These are phyloP conservation scores for Reticulitermes lucifugus DNA, from an alignment of 2,888 invertebrate species.

Conservation along the genomic window DNA sequence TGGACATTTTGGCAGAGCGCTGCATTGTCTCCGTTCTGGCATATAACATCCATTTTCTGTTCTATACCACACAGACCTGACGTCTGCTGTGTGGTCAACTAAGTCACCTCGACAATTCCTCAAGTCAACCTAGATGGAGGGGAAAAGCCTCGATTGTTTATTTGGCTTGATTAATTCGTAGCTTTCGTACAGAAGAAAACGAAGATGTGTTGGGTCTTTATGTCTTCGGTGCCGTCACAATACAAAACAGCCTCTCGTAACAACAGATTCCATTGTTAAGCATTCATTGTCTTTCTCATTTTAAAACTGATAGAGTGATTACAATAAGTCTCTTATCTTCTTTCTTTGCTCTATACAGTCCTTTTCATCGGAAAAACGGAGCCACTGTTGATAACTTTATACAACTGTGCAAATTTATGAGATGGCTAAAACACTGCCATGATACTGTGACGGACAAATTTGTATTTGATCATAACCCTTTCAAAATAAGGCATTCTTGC, in stretches of 20 bases:
- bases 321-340: no score
- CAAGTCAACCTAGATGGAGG: slow-evolving; percentile 19
- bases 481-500: no score
- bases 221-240: neutral
- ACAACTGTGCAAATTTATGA: no score
- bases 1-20: neutral
- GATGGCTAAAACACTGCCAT: no score
- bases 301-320: neutral
- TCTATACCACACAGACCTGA: slow-evolving; percentile 6
- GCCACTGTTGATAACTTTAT: no score
- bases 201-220: neutral
- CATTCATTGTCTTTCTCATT: neutral
- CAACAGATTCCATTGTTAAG: slow-evolving; percentile 5
- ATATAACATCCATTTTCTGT: slow-evolving; percentile 16
- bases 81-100: slow-evolving; percentile 23
- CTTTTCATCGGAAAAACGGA: no score
- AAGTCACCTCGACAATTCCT: slow-evolving; percentile 19
- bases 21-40: slow-evolving; percentile 15
- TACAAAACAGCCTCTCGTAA: neutral
- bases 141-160: slow-evolving; percentile 46
- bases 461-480: no score
- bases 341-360: no score
- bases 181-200: neutral
- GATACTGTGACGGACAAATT: no score
- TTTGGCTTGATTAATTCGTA: slow-evolving; percentile 45